Conservation (phyloP, 2,113 vertebrate genomes). For the Calcarius ornatus region DNA sequence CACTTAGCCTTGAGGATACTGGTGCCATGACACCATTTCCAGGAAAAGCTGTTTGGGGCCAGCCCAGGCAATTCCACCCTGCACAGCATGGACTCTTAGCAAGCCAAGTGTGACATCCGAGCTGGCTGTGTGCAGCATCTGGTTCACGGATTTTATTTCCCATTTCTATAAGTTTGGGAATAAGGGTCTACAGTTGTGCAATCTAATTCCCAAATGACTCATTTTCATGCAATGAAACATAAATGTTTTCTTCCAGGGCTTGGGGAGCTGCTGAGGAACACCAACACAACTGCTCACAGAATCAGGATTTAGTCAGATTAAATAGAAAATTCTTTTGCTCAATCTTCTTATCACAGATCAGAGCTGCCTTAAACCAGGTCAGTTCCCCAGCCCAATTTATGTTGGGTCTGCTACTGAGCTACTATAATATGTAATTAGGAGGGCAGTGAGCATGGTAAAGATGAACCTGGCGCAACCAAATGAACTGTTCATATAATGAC, state of each 20-base stretch:
- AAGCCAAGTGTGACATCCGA: conserved; percentile 15
- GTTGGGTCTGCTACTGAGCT: not conserved
- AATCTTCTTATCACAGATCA: not conserved
- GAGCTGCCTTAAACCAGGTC: not conserved
- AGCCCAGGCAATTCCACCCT: conserved; percentile 4
- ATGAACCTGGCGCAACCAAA: not conserved
- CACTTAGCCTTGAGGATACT: not conserved
- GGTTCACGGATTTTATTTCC: not conserved
- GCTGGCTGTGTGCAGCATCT: not conserved
- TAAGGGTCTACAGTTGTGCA: not conserved
- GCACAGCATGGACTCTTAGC: not conserved
- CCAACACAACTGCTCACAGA: not conserved
- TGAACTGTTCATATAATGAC: not conserved
- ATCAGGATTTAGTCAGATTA: not conserved
- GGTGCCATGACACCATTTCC: not conserved
- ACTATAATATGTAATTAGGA: not conserved
- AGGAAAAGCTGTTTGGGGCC: not conserved
- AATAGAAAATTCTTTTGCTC: not conserved
- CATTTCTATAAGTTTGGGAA: not conserved
- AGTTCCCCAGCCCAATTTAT: not conserved
- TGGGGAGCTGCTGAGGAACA: not conserved
- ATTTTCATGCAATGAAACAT: not conserved
- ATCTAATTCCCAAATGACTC: not conserved
- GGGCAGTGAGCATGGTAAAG: not conserved
- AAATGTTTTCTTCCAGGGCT: not conserved